These are phyloP conservation scores for Suricata suricatta DNA, from an alignment of 2,113 vertebrate genomes.

Conservation along the genomic window DNA sequence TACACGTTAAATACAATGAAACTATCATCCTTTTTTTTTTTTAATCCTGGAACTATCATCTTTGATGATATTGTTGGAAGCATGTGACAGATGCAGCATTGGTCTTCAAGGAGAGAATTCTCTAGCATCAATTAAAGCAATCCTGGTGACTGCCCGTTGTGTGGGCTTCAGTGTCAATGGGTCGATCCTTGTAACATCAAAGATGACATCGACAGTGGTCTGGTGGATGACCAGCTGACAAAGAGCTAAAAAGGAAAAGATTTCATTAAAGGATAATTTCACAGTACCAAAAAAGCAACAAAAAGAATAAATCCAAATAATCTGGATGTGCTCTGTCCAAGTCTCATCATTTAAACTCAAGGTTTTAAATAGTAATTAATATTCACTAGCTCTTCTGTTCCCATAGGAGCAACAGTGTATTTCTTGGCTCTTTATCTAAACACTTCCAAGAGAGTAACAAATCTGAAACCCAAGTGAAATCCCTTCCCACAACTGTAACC, in stretches of 20 bases:
- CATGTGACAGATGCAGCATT: background rate
- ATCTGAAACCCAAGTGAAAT: conserved; percentile 39
- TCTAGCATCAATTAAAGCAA: background rate
- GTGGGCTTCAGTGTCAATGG: fast-evolving
- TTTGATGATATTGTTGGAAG: background rate
- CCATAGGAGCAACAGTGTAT: background rate
- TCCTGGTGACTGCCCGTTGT: background rate
- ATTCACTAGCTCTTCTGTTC: background rate
- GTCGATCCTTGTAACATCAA: background rate
- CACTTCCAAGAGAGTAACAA: conserved; percentile 35
- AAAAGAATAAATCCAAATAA: background rate
- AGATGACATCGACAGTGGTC: background rate
- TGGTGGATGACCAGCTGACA: background rate
- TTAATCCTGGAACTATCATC: background rate
- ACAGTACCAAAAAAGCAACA: background rate
- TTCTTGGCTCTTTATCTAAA: conserved; percentile 47
- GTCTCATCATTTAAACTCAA: background rate
- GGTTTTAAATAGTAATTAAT: background rate
- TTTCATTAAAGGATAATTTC: background rate
- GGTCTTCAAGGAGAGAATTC: background rate
- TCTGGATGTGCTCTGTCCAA: background rate
- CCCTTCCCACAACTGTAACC: conserved; percentile 52
- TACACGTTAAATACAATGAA: background rate
- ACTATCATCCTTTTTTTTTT: background rate
- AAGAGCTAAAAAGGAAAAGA: background rate